Evolutionary conservation across 2,113 vertebrate genomes (phyloP).

Genomic region (Stictonetta naevosa): DNA sequence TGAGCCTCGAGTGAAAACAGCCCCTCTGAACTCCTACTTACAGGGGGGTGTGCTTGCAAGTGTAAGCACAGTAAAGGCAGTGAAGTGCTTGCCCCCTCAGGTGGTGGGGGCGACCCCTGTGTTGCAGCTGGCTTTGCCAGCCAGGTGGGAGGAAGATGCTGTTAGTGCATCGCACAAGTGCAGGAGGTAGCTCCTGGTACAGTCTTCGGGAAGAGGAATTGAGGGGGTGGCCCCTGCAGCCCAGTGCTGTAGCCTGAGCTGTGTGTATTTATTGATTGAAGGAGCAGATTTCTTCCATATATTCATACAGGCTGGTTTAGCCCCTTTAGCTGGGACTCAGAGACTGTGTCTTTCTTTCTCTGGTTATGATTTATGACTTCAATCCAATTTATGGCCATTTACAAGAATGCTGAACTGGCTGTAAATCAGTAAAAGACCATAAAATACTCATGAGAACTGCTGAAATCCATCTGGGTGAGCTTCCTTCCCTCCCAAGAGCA

Average conservation of each 20-base stretch:
- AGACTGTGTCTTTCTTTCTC: constrained; percentile 73
- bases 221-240: background rate
- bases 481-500: constrained; percentile 72
- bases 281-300: constrained; percentile 74
- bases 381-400: constrained; percentile 86
- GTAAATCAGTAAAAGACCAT: constrained; percentile 83
- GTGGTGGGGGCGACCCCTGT: background rate
- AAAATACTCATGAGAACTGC: constrained; percentile 83
- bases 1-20: background rate
- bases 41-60: rapidly evolving
- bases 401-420: constrained; percentile 84
- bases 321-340: constrained; percentile 67
- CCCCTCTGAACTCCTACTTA: background rate
- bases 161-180: background rate
- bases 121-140: background rate
- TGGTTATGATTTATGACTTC: constrained; percentile 83
- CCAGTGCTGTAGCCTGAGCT: background rate
- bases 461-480: constrained; percentile 78
- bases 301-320: constrained; percentile 75
- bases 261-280: constrained; percentile 61
- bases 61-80: background rate
- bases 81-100: background rate
- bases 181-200: background rate
- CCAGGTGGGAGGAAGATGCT: background rate
- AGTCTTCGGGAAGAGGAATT: background rate